These are phyloP conservation scores for Psilopsiagon aymara DNA, from an alignment of 2,113 vertebrate species.

Conservation along the genomic window DNA sequence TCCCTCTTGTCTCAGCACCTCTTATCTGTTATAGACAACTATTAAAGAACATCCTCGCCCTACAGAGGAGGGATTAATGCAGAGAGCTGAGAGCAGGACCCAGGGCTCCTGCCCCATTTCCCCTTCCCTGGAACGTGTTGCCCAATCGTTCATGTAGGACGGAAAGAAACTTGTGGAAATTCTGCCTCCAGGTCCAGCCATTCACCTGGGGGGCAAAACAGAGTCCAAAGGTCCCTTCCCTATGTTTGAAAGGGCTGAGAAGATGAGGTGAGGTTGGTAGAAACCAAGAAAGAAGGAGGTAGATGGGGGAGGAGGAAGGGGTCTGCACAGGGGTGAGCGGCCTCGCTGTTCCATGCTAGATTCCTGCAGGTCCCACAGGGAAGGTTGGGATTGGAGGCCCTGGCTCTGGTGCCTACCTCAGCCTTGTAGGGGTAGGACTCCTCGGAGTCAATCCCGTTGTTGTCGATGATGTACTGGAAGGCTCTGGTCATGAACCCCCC, in stretches of 20 bases:
- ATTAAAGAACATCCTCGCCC: rapidly evolving
- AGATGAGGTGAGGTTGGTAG: background rate
- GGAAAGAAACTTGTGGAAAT: background rate
- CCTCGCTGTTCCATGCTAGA: background rate
- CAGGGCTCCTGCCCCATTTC: background rate
- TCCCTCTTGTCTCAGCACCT: background rate
- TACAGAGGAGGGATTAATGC: background rate
- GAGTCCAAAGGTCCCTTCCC: background rate
- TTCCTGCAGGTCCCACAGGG: background rate
- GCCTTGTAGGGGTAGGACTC: constrained; percentile 84
- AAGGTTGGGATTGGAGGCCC: background rate
- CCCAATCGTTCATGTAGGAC: background rate
- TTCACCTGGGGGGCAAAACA: background rate
- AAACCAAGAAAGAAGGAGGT: rapidly evolving
- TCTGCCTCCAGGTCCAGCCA: background rate
- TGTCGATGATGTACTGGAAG: constrained; percentile 84
- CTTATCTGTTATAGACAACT: too few relatives aligned
- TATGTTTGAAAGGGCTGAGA: background rate
- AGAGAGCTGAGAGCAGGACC: background rate
- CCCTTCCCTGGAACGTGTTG: background rate
- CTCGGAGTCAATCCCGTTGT: constrained; percentile 83
- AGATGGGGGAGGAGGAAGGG: background rate
- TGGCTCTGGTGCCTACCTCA: constrained; percentile 58
- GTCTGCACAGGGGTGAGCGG: background rate
- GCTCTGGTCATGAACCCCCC: constrained; percentile 66